These are phyloP conservation scores for Tokudaia tokunoshimensis DNA, from an alignment of 2,797 vertebrate genomes.

Conservation along the genomic window DNA sequence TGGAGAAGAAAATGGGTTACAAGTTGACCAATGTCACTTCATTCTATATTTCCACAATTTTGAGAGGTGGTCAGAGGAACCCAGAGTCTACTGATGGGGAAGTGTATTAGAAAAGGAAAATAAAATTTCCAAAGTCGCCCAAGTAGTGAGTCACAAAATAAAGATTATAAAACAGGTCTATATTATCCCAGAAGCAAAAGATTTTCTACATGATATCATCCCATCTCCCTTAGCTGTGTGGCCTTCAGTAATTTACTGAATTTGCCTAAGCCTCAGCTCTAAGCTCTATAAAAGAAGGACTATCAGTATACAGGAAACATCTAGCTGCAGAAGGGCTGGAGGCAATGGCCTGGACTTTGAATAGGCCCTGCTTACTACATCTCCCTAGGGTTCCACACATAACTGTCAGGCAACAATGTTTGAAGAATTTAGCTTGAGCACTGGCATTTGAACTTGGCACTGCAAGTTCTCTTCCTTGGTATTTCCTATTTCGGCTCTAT, in stretches of 20 bases:
- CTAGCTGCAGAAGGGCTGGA: neutral
- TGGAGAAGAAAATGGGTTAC: neutral
- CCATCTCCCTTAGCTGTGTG: conserved; percentile 28
- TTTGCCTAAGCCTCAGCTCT: conserved; percentile 27
- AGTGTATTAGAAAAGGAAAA: conserved; percentile 47
- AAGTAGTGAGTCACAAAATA: conserved; percentile 70
- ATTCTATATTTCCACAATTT: neutral
- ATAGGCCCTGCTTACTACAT: neutral
- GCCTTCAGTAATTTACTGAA: conserved; percentile 11
- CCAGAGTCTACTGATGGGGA: conserved; percentile 23
- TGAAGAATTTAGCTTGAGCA: neutral
- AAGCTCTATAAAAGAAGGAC: neutral
- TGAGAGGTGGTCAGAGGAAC: conserved; percentile 16
- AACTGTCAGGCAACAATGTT: neutral
- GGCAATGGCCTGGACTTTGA: no score
- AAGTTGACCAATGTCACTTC: neutral
- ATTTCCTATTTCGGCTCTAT: conserved; percentile 66
- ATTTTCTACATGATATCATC: conserved; percentile 35
- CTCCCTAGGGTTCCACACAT: neutral
- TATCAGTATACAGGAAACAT: neutral
- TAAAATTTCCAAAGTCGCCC: conserved; percentile 38
- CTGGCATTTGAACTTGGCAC: conserved; percentile 52
- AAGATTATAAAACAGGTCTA: conserved; percentile 56
- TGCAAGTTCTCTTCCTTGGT: conserved; percentile 45
- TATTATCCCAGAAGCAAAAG: conserved; percentile 56